These are phyloP conservation scores for Gallinago nigripennis DNA, from an alignment of 2,797 vertebrate species.

Conservation along the genomic window DNA sequence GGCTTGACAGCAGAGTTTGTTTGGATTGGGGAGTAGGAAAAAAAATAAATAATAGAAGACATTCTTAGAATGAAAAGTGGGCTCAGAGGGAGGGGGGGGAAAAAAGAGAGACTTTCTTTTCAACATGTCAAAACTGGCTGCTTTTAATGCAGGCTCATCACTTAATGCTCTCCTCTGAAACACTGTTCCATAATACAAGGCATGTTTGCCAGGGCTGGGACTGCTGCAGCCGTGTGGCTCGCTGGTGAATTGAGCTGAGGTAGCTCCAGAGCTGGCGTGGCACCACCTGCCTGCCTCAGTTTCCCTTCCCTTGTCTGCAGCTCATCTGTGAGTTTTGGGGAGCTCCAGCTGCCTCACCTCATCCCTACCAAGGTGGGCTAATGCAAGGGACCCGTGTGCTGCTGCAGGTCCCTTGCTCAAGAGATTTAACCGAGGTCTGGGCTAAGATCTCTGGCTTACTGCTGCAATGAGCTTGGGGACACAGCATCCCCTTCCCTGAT, in stretches of 20 bases:
- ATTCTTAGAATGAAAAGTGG: neutral
- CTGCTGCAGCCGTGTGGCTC: neutral
- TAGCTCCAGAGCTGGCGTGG: neutral
- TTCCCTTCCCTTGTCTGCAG: neutral
- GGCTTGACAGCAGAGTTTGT: neutral
- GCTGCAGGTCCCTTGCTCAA: neutral
- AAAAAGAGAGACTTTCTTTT: neutral
- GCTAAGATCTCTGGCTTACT: neutral
- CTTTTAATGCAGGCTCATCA: neutral
- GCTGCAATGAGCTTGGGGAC: neutral
- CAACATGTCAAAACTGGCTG: neutral
- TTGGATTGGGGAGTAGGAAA: neutral
- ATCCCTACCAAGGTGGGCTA: neutral
- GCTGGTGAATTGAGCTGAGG: neutral
- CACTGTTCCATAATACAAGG: accelerated
- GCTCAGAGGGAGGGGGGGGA: neutral
- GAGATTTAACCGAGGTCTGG: neutral
- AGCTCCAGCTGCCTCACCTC: neutral
- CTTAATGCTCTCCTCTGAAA: neutral
- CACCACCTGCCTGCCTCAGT: neutral
- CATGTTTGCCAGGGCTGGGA: neutral
- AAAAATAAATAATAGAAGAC: neutral
- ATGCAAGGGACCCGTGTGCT: neutral
- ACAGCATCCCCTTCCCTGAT: neutral
- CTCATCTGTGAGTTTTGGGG: neutral